Conservation (phyloP, 2,888 invertebrate genomes). For the Tortricodes alternella region DNA sequence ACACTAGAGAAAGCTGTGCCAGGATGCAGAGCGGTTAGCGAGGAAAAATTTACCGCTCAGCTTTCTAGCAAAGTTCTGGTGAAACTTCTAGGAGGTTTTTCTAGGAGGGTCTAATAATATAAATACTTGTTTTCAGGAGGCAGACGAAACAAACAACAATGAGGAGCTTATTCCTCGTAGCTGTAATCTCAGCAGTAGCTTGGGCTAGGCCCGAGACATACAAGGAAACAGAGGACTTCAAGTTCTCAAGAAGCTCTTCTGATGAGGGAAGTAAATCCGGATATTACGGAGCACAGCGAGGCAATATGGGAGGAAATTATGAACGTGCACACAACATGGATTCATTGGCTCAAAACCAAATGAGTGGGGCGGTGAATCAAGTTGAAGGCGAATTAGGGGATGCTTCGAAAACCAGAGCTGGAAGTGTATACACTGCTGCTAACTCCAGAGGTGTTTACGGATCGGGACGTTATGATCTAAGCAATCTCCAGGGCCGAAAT, state of each 20-base stretch:
- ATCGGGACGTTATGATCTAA: conserved; percentile 62
- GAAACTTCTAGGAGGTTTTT: too few species aligned
- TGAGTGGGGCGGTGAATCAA: conserved; percentile 68
- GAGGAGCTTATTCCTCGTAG: conserved; percentile 58
- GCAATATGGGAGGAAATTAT: conserved; percentile 79
- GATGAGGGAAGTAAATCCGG: conserved; percentile 74
- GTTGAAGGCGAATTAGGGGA: conserved; percentile 73
- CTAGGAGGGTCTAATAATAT: too few species aligned
- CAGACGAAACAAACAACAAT: conserved; percentile 44
- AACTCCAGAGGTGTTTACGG: conserved; percentile 72
- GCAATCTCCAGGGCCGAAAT: conserved; percentile 67
- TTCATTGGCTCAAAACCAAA: conserved; percentile 69
- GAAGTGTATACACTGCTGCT: conserved; percentile 70
- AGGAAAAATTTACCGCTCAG: too few species aligned
- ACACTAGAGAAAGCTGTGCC: too few species aligned
- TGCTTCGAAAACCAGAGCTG: conserved; percentile 59
- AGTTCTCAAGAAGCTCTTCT: conserved; percentile 74
- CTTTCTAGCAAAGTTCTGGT: too few species aligned
- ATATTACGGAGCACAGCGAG: conserved; percentile 74
- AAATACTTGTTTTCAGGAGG: conserved; percentile 44
- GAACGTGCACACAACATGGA: conserved; percentile 80
- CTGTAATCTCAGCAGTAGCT: conserved; percentile 55
- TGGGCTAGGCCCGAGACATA: conserved; percentile 67
- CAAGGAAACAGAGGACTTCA: conserved; percentile 76
- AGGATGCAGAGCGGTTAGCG: too few species aligned